Conservation (phyloP, 1,140 invertebrate genomes). For the Cherax quadricarinatus region DNA sequence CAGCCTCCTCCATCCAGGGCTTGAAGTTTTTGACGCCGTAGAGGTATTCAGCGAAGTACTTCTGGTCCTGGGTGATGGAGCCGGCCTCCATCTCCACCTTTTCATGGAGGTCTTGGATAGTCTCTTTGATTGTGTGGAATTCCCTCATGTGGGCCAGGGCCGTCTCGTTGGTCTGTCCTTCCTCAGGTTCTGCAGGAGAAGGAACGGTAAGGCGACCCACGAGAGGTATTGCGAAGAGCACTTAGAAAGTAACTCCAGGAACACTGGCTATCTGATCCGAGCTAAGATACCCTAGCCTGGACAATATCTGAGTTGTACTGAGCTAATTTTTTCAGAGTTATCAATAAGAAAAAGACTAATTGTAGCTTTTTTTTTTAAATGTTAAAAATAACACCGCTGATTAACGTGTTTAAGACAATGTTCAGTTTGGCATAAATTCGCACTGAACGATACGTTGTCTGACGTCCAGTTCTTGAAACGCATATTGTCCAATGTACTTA, state of each 20-base stretch:
- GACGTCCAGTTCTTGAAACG: no score
- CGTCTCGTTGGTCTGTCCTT: slow-evolving; percentile 71
- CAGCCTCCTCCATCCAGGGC: slow-evolving; percentile 74
- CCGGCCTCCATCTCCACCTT: slow-evolving; percentile 72
- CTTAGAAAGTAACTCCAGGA: neutral
- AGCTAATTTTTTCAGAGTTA: no score
- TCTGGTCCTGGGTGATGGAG: slow-evolving; percentile 74
- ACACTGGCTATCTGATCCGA: no score
- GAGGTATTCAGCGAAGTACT: slow-evolving; percentile 74
- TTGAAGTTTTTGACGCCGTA: slow-evolving; percentile 74
- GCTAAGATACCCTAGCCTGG: neutral
- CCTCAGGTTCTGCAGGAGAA: slow-evolving; percentile 57
- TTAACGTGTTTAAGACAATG: no score
- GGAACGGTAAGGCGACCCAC: neutral
- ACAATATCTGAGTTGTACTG: no score
- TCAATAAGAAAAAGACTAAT: no score
- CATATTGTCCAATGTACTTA: no score
- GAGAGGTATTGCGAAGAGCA: neutral
- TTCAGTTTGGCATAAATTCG: no score
- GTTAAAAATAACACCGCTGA: no score
- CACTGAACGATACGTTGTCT: no score
- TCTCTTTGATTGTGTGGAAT: slow-evolving; percentile 69
- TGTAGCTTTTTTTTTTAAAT: no score
- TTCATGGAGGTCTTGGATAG: slow-evolving; percentile 71
- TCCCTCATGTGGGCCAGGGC: slow-evolving; percentile 69